phyloP scores from a whole-genome alignment of 2,113 vertebrate species.

The Hydrolagus affinis region DNA sequence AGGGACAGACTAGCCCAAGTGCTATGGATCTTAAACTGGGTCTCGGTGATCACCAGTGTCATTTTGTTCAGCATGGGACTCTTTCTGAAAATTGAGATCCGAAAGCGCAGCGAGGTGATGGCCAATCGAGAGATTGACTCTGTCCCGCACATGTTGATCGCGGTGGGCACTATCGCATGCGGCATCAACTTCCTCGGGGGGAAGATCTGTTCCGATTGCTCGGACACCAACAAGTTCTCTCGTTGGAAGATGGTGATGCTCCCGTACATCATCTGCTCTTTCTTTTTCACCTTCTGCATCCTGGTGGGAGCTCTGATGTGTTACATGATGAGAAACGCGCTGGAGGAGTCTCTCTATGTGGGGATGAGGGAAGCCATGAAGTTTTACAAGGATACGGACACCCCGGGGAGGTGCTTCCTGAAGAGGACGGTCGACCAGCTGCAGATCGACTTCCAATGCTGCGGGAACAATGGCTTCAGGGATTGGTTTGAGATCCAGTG shows the following conservation, averaged over 20 bases:
- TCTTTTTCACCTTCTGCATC: slow-evolving; percentile 76
- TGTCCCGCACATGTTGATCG: slow-evolving; percentile 71
- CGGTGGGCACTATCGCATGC: slow-evolving; percentile 70
- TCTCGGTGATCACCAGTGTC: slow-evolving; percentile 67
- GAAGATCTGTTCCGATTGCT: slow-evolving; percentile 80
- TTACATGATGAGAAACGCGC: slow-evolving; percentile 65
- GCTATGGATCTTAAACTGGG: slow-evolving; percentile 79
- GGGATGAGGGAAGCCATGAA: slow-evolving; percentile 67
- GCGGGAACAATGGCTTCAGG: slow-evolving; percentile 70
- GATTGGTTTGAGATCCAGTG: slow-evolving; percentile 86
- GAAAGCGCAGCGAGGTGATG: slow-evolving; percentile 69
- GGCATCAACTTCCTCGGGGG: slow-evolving; percentile 76
- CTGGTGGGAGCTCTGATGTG: slow-evolving; percentile 74
- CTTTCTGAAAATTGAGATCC: slow-evolving; percentile 73
- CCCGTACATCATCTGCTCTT: slow-evolving; percentile 72
- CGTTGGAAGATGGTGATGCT: slow-evolving; percentile 77
- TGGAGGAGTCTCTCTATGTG: slow-evolving; percentile 65
- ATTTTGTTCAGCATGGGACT: slow-evolving; percentile 72
- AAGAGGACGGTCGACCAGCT: slow-evolving; percentile 71
- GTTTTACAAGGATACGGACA: slow-evolving; percentile 77
- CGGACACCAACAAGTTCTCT: slow-evolving; percentile 65
- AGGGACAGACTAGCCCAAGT: slow-evolving; percentile 74
- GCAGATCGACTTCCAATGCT: slow-evolving; percentile 74
- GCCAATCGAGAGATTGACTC: slow-evolving; percentile 62
- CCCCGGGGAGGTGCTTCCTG: slow-evolving; percentile 73